Conservation (phyloP, 2,113 vertebrate genomes). For the Dromiciops gliroides region DNA sequence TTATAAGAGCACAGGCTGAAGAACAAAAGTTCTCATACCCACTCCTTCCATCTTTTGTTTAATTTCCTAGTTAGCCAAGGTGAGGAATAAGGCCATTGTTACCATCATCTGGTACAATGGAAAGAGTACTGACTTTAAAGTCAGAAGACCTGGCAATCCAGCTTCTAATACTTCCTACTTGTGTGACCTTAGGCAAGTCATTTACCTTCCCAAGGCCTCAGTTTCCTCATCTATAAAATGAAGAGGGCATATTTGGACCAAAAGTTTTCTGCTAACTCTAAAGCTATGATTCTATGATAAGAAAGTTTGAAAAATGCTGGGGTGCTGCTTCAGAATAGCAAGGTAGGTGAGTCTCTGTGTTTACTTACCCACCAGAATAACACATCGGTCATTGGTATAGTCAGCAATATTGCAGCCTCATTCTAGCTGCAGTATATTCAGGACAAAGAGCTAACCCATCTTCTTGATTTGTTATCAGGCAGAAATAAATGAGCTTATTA, state of each 20-base stretch:
- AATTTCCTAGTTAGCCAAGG: neutral
- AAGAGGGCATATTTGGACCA: neutral
- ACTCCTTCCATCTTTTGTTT: neutral
- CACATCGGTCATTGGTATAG: neutral
- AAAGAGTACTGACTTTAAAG: neutral
- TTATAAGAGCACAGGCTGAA: neutral
- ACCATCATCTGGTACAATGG: neutral
- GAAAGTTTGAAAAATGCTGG: neutral
- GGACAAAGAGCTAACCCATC: slow-evolving; percentile 90
- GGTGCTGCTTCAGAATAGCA: neutral
- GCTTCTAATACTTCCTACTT: neutral
- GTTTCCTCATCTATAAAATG: neutral
- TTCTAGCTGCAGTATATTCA: slow-evolving; percentile 77
- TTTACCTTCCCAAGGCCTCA: neutral
- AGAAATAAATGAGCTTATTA: slow-evolving; percentile 93
- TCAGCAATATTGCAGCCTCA: neutral
- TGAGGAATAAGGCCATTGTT: neutral
- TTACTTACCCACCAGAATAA: neutral
- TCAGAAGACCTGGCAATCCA: neutral
- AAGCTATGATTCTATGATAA: neutral
- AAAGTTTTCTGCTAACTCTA: neutral
- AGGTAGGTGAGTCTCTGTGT: neutral
- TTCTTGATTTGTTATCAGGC: slow-evolving; percentile 91
- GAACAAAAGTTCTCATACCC: neutral
- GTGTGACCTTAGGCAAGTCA: neutral